A percentile compares a stretch with the other conserved stretches of the same genome.
These are phyloP conservation scores for Drosophila emarginata DNA, from an alignment of 2,888 invertebrate genomes.

Conservation along the genomic window DNA sequence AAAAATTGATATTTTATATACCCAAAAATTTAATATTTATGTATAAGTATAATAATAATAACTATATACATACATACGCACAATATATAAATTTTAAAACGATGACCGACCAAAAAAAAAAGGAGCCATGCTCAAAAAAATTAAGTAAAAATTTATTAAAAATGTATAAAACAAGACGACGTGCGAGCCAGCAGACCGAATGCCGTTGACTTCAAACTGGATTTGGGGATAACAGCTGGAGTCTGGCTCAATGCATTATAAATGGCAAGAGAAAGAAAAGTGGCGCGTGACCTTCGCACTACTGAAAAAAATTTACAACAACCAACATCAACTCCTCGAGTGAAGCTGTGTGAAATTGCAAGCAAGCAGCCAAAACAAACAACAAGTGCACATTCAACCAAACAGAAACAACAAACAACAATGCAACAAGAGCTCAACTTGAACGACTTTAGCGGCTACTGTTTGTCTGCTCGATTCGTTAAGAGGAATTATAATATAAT, in stretches of 20 bases:
- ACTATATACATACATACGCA: slow-evolving; percentile 4
- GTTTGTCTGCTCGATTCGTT: slow-evolving; percentile 22
- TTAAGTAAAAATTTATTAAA: slow-evolving; percentile 73
- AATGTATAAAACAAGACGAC: slow-evolving; percentile 55
- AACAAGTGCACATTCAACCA: slow-evolving; percentile 8
- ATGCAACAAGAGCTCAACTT: slow-evolving; percentile 43
- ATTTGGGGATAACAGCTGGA: slow-evolving; percentile 23
- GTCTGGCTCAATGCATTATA: slow-evolving; percentile 41
- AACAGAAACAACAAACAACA: slow-evolving; percentile 24
- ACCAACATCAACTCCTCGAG: slow-evolving; percentile 13
- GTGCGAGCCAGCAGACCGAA: slow-evolving; percentile 8
- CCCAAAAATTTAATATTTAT: slow-evolving; percentile 28
- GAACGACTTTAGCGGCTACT: slow-evolving; percentile 42
- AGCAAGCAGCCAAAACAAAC: slow-evolving; percentile 21
- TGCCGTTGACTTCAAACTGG: slow-evolving; percentile 39
- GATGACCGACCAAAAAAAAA: slow-evolving; percentile 4
- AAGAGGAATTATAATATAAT: slow-evolving; percentile 22
- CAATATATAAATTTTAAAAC: slow-evolving; percentile 33
- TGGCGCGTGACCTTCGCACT: slow-evolving; percentile 72
- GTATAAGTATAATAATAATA: slow-evolving; percentile 12
- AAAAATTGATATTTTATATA: slow-evolving; percentile 75
- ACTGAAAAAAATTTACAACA: slow-evolving; percentile 36
- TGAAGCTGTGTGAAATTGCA: slow-evolving; percentile 59
- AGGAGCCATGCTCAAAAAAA: slow-evolving; percentile 34
- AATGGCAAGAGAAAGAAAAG: slow-evolving; percentile 64